A percentile compares a stretch with the other conserved stretches of the same genome.
phyloP scores from a whole-genome alignment of 2,797 vertebrate genomes.

The Poecile montanus region DNA sequence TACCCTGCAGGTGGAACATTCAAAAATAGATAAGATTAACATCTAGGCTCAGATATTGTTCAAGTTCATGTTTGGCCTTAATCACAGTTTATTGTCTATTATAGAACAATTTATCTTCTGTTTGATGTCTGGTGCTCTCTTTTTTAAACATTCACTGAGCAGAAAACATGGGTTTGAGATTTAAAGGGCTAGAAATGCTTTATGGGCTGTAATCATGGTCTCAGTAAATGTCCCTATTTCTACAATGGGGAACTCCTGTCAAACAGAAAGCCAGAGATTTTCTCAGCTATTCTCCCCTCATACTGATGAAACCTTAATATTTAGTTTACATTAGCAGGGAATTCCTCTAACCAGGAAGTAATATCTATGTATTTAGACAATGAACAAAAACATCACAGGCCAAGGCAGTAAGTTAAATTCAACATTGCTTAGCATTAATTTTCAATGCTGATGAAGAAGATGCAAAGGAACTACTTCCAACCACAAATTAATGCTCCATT shows the following conservation, averaged over 20 bases:
- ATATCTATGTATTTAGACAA: not conserved
- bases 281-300: not conserved
- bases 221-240: not conserved
- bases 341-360: not conserved
- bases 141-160: not conserved
- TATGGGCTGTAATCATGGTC: not conserved
- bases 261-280: not conserved
- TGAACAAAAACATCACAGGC: not conserved
- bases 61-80: not conserved
- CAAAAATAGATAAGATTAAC: not conserved
- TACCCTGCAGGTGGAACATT: not conserved
- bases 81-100: not conserved
- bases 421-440: not conserved
- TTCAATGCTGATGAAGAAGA: not conserved
- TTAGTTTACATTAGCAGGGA: not conserved
- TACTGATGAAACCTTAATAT: not conserved
- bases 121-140: not conserved
- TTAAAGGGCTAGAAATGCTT: not conserved
- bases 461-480: not conserved
- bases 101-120: not conserved
- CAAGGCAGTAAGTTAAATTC: not conserved
- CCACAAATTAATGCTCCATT: not conserved
- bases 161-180: not conserved
- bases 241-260: not conserved
- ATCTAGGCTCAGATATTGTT: not conserved